phyloP scores from a whole-genome alignment of 2,888 invertebrate genomes.

The Diplazon laetatorius region DNA sequence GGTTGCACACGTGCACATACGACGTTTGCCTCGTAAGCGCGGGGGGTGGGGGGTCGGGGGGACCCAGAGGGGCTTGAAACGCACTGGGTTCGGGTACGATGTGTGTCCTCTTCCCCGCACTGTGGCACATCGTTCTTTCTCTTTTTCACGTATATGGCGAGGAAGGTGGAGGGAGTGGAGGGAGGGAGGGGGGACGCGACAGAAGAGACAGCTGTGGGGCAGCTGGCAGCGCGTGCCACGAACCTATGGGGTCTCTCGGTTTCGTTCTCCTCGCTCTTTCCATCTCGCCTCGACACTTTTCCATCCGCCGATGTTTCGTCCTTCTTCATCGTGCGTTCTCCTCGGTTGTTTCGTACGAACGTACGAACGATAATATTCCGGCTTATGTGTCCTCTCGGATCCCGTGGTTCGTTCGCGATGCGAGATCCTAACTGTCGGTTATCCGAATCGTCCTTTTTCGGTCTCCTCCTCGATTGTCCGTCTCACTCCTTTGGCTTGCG shows the following conservation, averaged over 20 bases:
- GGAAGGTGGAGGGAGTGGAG: slow-evolving; percentile 12
- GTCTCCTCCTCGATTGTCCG: too few species aligned
- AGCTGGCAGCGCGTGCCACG: slow-evolving; percentile 82
- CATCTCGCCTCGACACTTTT: slow-evolving; percentile 3
- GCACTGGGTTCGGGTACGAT: slow-evolving; percentile 38
- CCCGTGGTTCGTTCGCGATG: background rate
- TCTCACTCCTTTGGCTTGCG: background rate
- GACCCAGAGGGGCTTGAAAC: slow-evolving; percentile 20
- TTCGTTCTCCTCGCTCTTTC: slow-evolving; percentile 37
- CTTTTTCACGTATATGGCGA: slow-evolving; percentile 16
- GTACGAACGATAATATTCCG: slow-evolving; percentile 76
- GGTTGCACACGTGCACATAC: slow-evolving; percentile 55
- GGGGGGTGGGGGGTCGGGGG: too few species aligned
- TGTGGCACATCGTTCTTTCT: slow-evolving; percentile 30
- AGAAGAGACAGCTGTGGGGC: slow-evolving; percentile 81
- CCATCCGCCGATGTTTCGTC: too few species aligned
- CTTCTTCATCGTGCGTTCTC: too few species aligned
- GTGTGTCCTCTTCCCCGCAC: slow-evolving; percentile 24
- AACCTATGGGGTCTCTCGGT: slow-evolving; percentile 82
- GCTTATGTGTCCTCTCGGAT: slow-evolving; percentile 47
- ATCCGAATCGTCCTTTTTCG: slow-evolving; percentile 26
- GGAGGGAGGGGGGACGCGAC: slow-evolving; percentile 25
- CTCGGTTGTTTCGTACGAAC: slow-evolving; percentile 64
- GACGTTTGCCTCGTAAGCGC: slow-evolving; percentile 29
- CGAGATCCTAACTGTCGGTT: slow-evolving; percentile 47